Conservation (phyloP, 2,113 vertebrate species). For the Trinectes maculatus region DNA sequence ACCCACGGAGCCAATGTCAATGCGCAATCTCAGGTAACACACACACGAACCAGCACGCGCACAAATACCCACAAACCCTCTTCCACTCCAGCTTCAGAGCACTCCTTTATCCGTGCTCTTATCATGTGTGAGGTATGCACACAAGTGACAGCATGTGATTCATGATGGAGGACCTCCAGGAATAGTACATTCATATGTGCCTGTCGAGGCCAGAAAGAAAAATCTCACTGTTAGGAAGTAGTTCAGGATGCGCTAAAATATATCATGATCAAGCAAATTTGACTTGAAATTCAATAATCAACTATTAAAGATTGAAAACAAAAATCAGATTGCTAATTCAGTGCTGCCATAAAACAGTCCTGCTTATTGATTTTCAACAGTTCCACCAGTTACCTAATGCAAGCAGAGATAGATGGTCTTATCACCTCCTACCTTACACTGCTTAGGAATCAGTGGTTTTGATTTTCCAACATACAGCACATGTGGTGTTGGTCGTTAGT, state of each 20-base stretch:
- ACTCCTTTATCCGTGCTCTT: constrained; percentile 40
- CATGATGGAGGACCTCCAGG: neutral
- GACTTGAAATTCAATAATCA: too few species aligned
- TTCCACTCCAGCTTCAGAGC: neutral
- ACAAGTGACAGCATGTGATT: constrained; percentile 38
- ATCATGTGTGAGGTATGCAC: constrained; percentile 59
- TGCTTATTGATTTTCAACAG: constrained; percentile 25
- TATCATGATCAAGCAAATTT: too few species aligned
- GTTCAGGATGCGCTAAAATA: accelerated
- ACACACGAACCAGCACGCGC: neutral
- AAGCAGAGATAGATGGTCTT: neutral
- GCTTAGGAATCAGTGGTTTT: neutral
- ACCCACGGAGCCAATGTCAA: constrained; percentile 93
- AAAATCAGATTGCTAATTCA: neutral
- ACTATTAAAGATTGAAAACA: too few species aligned
- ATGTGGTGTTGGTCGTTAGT: too few species aligned
- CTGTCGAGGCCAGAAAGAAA: neutral
- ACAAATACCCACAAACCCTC: constrained; percentile 7
- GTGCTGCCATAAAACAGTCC: neutral
- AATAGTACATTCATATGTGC: neutral
- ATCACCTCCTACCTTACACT: neutral
- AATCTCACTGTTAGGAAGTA: neutral
- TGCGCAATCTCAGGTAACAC: constrained; percentile 93
- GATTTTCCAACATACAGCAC: neutral
- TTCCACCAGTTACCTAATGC: neutral